Conservation (phyloP, 1,140 invertebrate species). For the Drosophila repleta region DNA sequence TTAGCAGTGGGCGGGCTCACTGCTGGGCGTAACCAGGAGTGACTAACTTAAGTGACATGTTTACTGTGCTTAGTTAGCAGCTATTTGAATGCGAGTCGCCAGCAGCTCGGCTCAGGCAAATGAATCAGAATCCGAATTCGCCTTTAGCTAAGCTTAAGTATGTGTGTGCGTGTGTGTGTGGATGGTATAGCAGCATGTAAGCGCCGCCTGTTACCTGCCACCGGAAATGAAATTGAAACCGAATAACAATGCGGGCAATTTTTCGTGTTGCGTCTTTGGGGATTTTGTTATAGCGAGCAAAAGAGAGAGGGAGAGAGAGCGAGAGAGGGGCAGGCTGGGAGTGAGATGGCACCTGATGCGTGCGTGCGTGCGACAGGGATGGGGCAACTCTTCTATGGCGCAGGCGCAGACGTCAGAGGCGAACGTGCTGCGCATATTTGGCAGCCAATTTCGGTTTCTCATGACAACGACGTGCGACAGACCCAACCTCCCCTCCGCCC, state of each 20-base stretch:
- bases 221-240: constrained; percentile 78
- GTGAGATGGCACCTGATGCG: neutral
- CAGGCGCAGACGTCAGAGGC: constrained; percentile 73
- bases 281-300: constrained; percentile 17
- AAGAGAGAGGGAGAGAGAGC: constrained; percentile 19
- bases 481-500: neutral
- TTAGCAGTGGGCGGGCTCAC: constrained; percentile 1
- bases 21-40: neutral
- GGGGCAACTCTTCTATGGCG: constrained; percentile 55
- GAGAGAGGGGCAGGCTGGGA: neutral
- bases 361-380: constrained; percentile 8
- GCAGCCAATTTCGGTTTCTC: constrained; percentile 39
- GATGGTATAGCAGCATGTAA: constrained; percentile 54
- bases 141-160: constrained; percentile 20
- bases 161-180: constrained; percentile 5
- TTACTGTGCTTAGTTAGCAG: constrained; percentile 39
- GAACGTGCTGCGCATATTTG: constrained; percentile 66
- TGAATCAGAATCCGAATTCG: constrained; percentile 51
- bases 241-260: constrained; percentile 52
- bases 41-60: constrained; percentile 13
- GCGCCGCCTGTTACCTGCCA: constrained; percentile 59
- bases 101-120: constrained; percentile 4
- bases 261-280: constrained; percentile 29
- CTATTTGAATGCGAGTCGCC: constrained; percentile 37
- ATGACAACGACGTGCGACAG: constrained; percentile 61